Base-by-base conservation (phyloP, 30 jellyfish, hydroid and myxozoan species). In the Haliclystus octoradiatus region DNA sequence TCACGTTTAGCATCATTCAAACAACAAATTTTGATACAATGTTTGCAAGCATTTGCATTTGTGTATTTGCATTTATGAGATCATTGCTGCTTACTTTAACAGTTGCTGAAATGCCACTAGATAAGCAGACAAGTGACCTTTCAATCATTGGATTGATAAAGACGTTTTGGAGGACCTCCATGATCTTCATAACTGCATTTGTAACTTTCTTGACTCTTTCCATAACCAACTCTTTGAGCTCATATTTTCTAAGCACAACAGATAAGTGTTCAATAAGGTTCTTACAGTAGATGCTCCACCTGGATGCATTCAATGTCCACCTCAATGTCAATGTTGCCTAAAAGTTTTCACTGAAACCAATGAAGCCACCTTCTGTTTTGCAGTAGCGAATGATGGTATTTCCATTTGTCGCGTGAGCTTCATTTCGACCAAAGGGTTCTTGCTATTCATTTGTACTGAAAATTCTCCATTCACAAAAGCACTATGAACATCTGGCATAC, bases 161-260 rank as follows among this genome's bases (percentile, higher is more conserved):
- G 24, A 70, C 75, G 78, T 70, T 34, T 70, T 73, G 77, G 53
- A 60, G 78, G 28, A 73, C 78, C 68, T 73, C 69, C 53, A 73
- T 73, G 32, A 57, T 68, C 52, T 35, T 73, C 68, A 57, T 60
- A 29, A 73, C 84, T 49, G 84, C 84, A 73, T 49, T 52, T 0
- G 62, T 57, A 76, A 57, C 52, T 76, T 33, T 73, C 26, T 34
- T 61, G 60, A 73, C 76, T 3, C 76, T 31, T 57, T 76, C 84
- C n/a, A 46, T 67, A 49, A 76, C 84, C 77, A 73, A 34, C 62
- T 60, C 78, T 62, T 73, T 73, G 68, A 28, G 76, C 67, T 57
- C 78, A 34, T 33, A 73, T 34, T 73, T 62, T 50, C 60, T 73
- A 31, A 76, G 60, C 76, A 35, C 34, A 33, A 33, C 33, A 34